Evolutionary conservation across 2,888 invertebrate species (phyloP).

Genomic region (Cylloceria caligata): DNA sequence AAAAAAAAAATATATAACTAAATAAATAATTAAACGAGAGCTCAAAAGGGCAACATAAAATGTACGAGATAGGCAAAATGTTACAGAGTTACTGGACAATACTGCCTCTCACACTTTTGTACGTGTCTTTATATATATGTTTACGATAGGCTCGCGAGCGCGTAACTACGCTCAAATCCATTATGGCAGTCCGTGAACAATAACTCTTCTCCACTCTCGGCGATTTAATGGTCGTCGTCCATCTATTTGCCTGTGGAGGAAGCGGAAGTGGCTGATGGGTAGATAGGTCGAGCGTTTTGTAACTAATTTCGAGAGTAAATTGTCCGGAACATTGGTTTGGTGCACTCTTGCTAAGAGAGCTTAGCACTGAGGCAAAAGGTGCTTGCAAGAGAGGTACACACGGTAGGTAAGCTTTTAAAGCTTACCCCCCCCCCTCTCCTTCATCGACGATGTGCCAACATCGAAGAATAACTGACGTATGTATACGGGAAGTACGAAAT

Average conservation of each 20-base stretch:
- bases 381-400: slow-evolving; percentile 2
- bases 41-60: slow-evolving; percentile 1
- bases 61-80: slow-evolving; percentile 23
- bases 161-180: slow-evolving; percentile 77
- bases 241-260: slow-evolving; percentile 83
- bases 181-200: slow-evolving; percentile 82
- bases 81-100: slow-evolving; percentile 16
- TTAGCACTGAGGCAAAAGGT: slow-evolving; percentile 27
- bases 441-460: slow-evolving; percentile 63
- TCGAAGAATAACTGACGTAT: slow-evolving; percentile 59
- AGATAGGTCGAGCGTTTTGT: slow-evolving; percentile 84
- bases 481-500: slow-evolving; percentile 54
- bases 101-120: slow-evolving; percentile 36
- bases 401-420: slow-evolving; percentile 28
- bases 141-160: slow-evolving; percentile 42
- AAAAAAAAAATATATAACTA: slow-evolving; percentile 4
- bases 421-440: slow-evolving; percentile 27
- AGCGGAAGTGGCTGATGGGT: slow-evolving; percentile 84
- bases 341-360: slow-evolving; percentile 72
- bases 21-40: too few species aligned
- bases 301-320: slow-evolving; percentile 84
- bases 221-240: slow-evolving; percentile 82
- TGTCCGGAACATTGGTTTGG: slow-evolving; percentile 84
- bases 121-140: slow-evolving; percentile 14
- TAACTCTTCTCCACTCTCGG: slow-evolving; percentile 84